Percentiles rank a stretch among this genome's conserved stretches.
These are phyloP conservation scores for Danio kyathit DNA, from an alignment of 2,797 vertebrate species.

Conservation along the genomic window DNA sequence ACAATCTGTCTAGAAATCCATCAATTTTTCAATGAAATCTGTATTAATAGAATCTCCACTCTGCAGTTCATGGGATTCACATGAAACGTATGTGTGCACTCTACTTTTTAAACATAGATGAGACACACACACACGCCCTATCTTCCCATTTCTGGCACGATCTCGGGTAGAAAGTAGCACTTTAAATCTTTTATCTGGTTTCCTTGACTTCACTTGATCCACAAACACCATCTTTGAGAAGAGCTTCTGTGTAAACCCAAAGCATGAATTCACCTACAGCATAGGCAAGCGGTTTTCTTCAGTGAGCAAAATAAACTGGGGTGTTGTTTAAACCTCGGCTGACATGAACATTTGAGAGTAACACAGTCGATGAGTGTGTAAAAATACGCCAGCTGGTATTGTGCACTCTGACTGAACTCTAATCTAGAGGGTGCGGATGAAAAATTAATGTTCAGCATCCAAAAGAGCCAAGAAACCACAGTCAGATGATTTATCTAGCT, in stretches of 20 bases:
- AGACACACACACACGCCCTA: conserved; percentile 73
- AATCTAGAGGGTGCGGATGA: conserved; percentile 55
- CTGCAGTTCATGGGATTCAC: conserved; percentile 71
- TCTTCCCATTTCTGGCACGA: conserved; percentile 69
- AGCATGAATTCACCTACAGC: conserved; percentile 57
- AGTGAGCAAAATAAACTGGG: conserved; percentile 72
- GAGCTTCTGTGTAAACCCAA: conserved; percentile 66
- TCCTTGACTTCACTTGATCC: conserved; percentile 77
- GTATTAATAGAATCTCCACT: conserved; percentile 74
- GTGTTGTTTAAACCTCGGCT: conserved; percentile 14
- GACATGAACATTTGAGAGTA: conserved; percentile 13
- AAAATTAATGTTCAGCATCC: conserved; percentile 57
- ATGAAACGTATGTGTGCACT: conserved; percentile 65
- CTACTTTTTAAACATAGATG: conserved; percentile 80
- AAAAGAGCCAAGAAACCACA: conserved; percentile 35
- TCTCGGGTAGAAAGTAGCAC: conserved; percentile 64
- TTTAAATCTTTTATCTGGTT: conserved; percentile 78
- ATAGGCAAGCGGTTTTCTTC: conserved; percentile 57
- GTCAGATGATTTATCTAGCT: conserved; percentile 20
- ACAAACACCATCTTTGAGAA: conserved; percentile 72
- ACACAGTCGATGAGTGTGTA: conserved; percentile 50
- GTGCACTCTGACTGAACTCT: conserved; percentile 60
- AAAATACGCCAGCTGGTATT: conserved; percentile 57
- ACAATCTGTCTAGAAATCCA: conserved; percentile 63
- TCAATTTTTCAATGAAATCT: conserved; percentile 74